Base-by-base conservation (phyloP, 1,140 invertebrate genomes). In the Ceratitis capitata region DNA sequence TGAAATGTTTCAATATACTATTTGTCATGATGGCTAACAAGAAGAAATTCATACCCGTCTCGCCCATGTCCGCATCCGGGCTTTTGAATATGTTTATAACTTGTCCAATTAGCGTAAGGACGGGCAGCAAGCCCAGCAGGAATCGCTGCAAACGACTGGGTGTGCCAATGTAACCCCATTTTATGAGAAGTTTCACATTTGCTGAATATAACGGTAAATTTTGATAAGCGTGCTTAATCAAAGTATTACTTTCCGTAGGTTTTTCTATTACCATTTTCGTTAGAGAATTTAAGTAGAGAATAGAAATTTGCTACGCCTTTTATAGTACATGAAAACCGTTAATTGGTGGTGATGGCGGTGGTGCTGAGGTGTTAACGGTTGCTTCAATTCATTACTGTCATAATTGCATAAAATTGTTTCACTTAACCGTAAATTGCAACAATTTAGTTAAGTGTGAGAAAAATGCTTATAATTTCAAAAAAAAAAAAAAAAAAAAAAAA, bases 401-500 rank as follows among this genome's bases (percentile, higher is more conserved):
- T 78, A 78, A 78, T 78, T 78, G 39, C 69, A 29, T 42, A 7
- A 78, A 78, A 78, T 78, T 78, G 39, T 78, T 78, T 42, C 69
- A 23, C 14, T 78, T 78, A 45, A 56, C 51, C 12, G 23, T 78
- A 78, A 78, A 78, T 78, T 78, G 69, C 69, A 45, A 78, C 39
- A 78, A 78, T 78, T 78, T 45, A 4, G 16, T 14, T 78, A 78
- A 78, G 69, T 78, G 69, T 19, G n/a, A 26, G 69, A 78, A 45
- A 78, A 78, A 78, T 78, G 69, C 19, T 1, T 42, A 1, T n/a
- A n/a, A n/a, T n/a, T n/a, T n/a, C n/a, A n/a, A n/a, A n/a, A n/a
- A n/a, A n/a, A n/a, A n/a, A n/a, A n/a, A n/a, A n/a, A n/a, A n/a
- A n/a, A n/a, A n/a, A n/a, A n/a, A n/a, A n/a, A n/a, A n/a, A n/a